Conservation (phyloP, 2,797 vertebrate genomes). For the Craterocephalus amniculus region DNA sequence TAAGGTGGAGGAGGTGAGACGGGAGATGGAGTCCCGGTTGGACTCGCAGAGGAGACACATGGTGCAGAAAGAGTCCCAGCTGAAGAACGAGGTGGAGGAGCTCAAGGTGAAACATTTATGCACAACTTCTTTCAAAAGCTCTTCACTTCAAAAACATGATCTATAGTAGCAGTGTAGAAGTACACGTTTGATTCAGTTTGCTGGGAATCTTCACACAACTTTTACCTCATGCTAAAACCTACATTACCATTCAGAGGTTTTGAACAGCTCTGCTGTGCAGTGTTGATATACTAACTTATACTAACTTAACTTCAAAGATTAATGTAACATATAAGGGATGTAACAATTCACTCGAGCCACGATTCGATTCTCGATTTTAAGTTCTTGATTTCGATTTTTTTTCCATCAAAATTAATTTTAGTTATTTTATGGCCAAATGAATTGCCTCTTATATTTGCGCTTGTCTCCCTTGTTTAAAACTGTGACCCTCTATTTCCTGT, state of each 20-base stretch:
- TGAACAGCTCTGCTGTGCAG: not conserved
- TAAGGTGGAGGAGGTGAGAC: conserved; percentile 89
- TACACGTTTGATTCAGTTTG: not conserved
- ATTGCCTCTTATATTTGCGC: too few relatives aligned
- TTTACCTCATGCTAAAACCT: not conserved
- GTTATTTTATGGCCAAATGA: too few relatives aligned
- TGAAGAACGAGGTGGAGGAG: conserved; percentile 90
- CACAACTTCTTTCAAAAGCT: not conserved
- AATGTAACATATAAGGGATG: too few relatives aligned
- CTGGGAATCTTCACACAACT: not conserved
- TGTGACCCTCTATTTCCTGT: too few relatives aligned
- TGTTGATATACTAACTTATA: too few relatives aligned
- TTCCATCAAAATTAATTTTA: too few relatives aligned
- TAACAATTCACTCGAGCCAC: too few relatives aligned
- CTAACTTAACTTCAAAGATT: too few relatives aligned
- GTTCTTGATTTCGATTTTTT: too few relatives aligned
- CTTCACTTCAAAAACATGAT: not conserved
- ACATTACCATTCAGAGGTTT: not conserved
- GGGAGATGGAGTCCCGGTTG: conserved; percentile 91
- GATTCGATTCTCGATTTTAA: too few relatives aligned
- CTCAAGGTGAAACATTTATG: conserved; percentile 83
- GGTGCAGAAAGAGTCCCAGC: conserved; percentile 91
- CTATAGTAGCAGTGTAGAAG: not conserved
- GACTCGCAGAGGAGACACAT: conserved; percentile 93
- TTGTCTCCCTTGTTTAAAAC: too few relatives aligned